Evolutionary conservation across 2,113 vertebrate genomes (phyloP), one percentile per base, ranked within the genome.

Genomic region (Hassar affinis): DNA sequence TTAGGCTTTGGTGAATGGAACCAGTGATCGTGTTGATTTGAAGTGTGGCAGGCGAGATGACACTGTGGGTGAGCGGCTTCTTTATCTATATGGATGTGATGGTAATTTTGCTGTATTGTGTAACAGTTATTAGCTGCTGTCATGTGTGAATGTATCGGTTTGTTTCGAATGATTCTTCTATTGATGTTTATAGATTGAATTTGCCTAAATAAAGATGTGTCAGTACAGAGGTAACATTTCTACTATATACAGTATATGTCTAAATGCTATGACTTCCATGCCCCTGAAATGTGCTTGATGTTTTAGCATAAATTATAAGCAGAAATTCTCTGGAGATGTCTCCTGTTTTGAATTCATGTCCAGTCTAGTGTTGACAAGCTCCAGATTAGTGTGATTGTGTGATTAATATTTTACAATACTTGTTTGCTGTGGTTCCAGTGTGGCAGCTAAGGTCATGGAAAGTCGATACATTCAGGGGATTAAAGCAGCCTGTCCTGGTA

Each of bases 351-450:
- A 47, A 20, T 10, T 64, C 51, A 91, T 92, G 90, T 64, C 66
- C 42, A 33, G 79, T 87, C 79, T 86, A 80, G 51, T 92, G 89
- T 57, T 92, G 90, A 91, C 90, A 92, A 92, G 90, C 89, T 94
- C 91, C 93, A 95, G 93, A 64, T n/a, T n/a, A n/a, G 14, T 54
- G 52, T 54, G 94, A 47, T 47, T 47, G 93, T 90, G 90, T 94
- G 92, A 94, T 93, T 94, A 93, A 84, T 89, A 90, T 91, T 94
- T 68, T 59, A 92, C 90, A 91, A 91, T 92, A 93, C 90, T 91
- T 91, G 91, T 91, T 88, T 61, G 90, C 83, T 91, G 89, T 90
- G 81, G 89, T 89, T 84, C 84, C 61, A 88, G 86, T 85, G 85
- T 87, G 89, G 90, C 88, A 52, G 54, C 89, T 82, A 91, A 84